Conservation (phyloP, 1,140 invertebrate genomes). For the Acyrthosiphon pisum region DNA sequence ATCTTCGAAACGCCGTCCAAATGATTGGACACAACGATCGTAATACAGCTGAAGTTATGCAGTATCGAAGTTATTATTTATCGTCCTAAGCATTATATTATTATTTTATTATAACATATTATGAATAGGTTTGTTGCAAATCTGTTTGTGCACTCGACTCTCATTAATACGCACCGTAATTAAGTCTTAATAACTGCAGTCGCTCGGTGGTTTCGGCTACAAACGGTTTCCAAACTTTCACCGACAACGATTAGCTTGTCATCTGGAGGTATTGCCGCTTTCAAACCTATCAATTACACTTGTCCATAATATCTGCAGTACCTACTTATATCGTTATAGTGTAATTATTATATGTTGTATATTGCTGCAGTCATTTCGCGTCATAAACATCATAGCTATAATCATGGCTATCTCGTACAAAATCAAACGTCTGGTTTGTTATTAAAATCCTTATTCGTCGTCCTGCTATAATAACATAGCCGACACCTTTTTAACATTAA, state of each 20-base stretch:
- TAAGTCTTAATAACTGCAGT: background rate
- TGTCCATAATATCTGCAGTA: background rate
- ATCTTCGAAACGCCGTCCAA: no score
- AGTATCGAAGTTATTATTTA: background rate
- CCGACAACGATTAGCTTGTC: conserved; percentile 34
- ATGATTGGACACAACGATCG: no score
- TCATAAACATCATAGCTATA: background rate
- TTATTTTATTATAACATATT: no score
- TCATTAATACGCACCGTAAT: background rate
- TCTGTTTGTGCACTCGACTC: background rate
- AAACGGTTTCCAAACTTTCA: conserved; percentile 23
- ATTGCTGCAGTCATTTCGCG: background rate
- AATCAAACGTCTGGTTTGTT: background rate
- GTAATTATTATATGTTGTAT: background rate
- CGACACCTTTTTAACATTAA: background rate
- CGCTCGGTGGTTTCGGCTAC: background rate
- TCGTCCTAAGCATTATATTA: background rate
- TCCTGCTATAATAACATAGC: background rate
- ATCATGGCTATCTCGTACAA: background rate
- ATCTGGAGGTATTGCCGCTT: background rate
- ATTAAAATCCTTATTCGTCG: background rate
- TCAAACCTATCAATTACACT: conserved; percentile 31
- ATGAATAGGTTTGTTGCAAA: background rate
- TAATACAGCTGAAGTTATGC: no score
- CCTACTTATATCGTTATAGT: background rate